phyloP scores from a whole-genome alignment of 2,113 vertebrate genomes.

The Pundamilia nyererei region DNA sequence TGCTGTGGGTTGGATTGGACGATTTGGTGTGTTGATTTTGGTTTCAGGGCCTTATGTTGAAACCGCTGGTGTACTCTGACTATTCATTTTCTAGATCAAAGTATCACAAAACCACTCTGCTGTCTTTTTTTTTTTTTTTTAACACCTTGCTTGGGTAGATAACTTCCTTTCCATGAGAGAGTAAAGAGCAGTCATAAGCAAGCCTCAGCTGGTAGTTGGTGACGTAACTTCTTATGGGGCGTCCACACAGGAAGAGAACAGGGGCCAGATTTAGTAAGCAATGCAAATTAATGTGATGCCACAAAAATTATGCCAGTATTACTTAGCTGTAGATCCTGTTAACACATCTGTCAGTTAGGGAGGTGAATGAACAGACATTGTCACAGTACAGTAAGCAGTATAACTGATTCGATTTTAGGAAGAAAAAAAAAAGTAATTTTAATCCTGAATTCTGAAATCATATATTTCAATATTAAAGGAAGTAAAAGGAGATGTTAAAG shows the following conservation, averaged over 20 bases:
- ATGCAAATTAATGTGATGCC: not conserved
- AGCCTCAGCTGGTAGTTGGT: not conserved
- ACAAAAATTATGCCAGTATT: not conserved
- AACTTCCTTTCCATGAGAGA: not conserved
- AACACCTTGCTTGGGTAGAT: not conserved
- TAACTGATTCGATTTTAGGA: not conserved
- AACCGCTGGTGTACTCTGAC: not conserved
- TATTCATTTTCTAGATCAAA: not conserved
- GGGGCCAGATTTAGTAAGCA: not conserved
- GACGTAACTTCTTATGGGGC: not conserved
- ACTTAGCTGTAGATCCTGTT: not conserved
- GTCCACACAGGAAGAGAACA: not conserved
- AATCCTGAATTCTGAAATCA: not conserved
- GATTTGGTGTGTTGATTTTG: not conserved
- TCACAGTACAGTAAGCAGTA: not conserved
- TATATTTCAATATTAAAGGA: not conserved
- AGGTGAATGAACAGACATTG: not conserved
- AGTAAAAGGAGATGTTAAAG: not conserved
- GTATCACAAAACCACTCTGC: not conserved
- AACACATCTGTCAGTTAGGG: not conserved
- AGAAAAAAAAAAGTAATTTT: not conserved
- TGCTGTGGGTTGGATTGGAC: not conserved
- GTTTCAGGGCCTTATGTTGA: not conserved
- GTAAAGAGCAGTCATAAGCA: not conserved
- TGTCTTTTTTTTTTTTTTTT: not conserved